phyloP scores from a whole-genome alignment of 1,140 invertebrate species.

The Zaprionus ornatus region DNA sequence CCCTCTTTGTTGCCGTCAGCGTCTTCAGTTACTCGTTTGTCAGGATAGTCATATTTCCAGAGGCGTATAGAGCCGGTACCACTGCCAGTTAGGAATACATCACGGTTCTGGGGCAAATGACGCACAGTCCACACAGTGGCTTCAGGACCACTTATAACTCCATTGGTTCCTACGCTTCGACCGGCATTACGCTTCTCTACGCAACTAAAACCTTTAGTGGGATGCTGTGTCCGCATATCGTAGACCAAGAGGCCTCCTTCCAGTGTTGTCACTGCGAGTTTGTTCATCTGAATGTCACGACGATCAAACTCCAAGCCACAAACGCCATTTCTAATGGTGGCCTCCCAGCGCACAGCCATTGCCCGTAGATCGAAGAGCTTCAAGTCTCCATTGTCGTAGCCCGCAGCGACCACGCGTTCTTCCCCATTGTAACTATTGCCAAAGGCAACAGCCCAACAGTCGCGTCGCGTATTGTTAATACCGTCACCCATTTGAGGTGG shows the following conservation, averaged over 20 bases:
- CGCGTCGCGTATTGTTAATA: constrained; percentile 85
- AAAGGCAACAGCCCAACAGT: constrained; percentile 95
- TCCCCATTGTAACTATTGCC: constrained; percentile 94
- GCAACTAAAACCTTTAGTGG: constrained; percentile 93
- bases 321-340: constrained; percentile 96
- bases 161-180: constrained; percentile 78
- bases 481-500: constrained; percentile 87
- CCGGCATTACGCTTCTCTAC: constrained; percentile 88
- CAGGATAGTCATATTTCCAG: constrained; percentile 97
- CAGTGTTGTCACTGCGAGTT: constrained; percentile 95
- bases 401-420: constrained; percentile 93
- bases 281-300: constrained; percentile 97
- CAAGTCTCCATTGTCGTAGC: constrained; percentile 98
- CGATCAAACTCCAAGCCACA: constrained; percentile 96
- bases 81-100: constrained; percentile 96
- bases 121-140: constrained; percentile 94
- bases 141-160: constrained; percentile 86
- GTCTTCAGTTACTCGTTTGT: constrained; percentile 87
- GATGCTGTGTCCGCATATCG: constrained; percentile 94
- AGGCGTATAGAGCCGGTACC: constrained; percentile 94
- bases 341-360: constrained; percentile 94
- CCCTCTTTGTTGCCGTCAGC: constrained; percentile 90
- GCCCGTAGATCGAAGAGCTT: constrained; percentile 97
- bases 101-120: constrained; percentile 97
- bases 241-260: constrained; percentile 96